Conservation (phyloP, 2,797 vertebrate genomes). For the Manis javanica region DNA sequence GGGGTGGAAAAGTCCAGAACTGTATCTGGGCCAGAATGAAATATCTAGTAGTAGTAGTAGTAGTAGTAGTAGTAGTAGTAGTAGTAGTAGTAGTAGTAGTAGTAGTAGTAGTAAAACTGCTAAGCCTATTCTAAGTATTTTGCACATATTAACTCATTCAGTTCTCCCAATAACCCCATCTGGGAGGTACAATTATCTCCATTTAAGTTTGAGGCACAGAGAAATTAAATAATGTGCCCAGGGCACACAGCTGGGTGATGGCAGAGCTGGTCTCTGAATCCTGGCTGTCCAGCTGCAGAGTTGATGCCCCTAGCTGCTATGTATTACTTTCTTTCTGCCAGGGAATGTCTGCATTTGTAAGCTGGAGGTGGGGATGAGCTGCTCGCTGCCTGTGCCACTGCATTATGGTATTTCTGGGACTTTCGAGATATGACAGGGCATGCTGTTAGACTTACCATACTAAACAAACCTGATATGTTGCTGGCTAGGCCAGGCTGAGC, state of each 20-base stretch:
- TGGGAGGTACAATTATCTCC: background rate
- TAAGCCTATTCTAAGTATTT: background rate
- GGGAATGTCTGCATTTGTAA: background rate
- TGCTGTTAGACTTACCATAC: background rate
- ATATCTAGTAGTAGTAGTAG: background rate
- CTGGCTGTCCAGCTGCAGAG: background rate
- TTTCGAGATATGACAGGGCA: background rate
- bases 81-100: too few species aligned
- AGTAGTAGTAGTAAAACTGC: background rate
- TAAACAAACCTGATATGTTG: background rate
- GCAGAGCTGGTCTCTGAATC: background rate
- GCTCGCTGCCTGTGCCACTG: background rate
- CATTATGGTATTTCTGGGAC: background rate
- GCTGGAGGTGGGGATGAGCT: too few species aligned
- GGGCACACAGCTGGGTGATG: background rate
- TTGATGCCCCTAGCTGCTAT: fast-evolving
- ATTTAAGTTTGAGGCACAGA: background rate
- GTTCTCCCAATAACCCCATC: too few species aligned
- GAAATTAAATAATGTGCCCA: background rate
- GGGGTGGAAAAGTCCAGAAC: background rate
- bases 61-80: too few species aligned
- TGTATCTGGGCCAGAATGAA: background rate
- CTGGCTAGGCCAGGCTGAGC: background rate
- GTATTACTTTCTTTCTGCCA: background rate
- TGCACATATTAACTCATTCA: background rate